phyloP scores from a whole-genome alignment of 2,113 vertebrate species.

The Picathartes gymnocephalus region DNA sequence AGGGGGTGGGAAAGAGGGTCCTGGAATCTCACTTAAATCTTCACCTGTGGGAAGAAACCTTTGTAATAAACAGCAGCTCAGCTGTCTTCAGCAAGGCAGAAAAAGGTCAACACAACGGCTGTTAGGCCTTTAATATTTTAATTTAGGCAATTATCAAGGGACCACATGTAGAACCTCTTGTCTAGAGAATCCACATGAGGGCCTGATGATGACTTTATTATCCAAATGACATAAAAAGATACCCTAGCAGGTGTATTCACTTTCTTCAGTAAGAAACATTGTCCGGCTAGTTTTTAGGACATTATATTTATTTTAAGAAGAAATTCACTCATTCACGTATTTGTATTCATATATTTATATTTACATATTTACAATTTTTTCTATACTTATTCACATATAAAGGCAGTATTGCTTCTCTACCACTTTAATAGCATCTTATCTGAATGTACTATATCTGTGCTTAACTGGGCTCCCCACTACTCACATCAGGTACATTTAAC shows the following conservation, averaged over 20 bases:
- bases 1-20: slow-evolving; percentile 41
- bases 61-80: slow-evolving; percentile 75
- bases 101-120: slow-evolving; percentile 77
- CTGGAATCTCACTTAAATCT: slow-evolving; percentile 60
- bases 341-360: background rate
- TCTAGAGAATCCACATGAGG: slow-evolving; percentile 74
- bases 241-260: slow-evolving; percentile 51
- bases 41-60: slow-evolving; percentile 72
- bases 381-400: background rate
- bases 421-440: background rate
- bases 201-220: slow-evolving; percentile 81
- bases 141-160: slow-evolving; percentile 80
- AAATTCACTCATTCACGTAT: background rate
- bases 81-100: slow-evolving; percentile 74
- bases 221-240: slow-evolving; percentile 69
- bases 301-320: background rate
- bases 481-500: background rate
- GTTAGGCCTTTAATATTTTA: slow-evolving; percentile 81
- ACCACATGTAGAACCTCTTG: slow-evolving; percentile 78
- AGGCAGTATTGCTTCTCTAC: background rate
- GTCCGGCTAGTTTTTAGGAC: slow-evolving; percentile 16
- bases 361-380: background rate
- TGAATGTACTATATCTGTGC: background rate
- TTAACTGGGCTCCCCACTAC: background rate
- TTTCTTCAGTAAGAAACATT: slow-evolving; percentile 38